Conservation (phyloP, 2,797 vertebrate genomes). For the Sebastes hubbsi region DNA sequence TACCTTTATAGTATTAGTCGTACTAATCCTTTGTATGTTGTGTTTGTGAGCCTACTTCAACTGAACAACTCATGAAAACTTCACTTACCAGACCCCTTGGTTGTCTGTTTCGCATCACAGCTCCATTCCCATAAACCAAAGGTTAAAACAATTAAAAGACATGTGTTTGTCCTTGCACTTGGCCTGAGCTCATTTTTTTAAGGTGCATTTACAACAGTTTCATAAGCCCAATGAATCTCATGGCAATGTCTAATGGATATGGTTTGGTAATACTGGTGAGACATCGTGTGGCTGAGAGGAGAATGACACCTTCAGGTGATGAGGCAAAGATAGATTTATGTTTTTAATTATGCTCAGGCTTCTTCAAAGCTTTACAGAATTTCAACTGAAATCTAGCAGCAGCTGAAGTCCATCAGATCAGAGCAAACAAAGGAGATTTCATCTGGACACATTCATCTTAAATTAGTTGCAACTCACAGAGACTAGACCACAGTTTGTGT, state of each 20-base stretch:
- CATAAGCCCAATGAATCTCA: conserved; percentile 8
- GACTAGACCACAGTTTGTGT: not conserved
- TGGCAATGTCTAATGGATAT: conserved; percentile 4
- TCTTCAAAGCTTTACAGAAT: not conserved
- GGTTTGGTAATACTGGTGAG: conserved; percentile 50
- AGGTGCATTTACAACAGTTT: conserved; percentile 37
- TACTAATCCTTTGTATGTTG: not conserved
- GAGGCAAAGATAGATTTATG: not conserved
- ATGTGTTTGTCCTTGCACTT: conserved; percentile 45
- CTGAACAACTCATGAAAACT: conserved; percentile 1
- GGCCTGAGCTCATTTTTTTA: not conserved
- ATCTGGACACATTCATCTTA: not conserved
- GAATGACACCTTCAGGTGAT: conserved; percentile 35
- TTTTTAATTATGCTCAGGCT: not conserved
- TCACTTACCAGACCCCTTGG: not conserved
- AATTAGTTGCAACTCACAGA: not conserved
- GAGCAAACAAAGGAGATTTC: not conserved
- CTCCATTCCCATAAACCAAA: conserved; percentile 37
- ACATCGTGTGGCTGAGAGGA: conserved; percentile 61
- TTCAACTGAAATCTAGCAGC: not conserved
- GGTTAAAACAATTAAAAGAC: conserved; percentile 33
- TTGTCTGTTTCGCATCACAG: conserved; percentile 36
- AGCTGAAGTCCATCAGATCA: not conserved
- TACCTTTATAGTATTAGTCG: not conserved
- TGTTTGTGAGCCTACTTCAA: not conserved